Conservation (phyloP, 2,797 vertebrate species). For the Lithobates sylvaticus region DNA sequence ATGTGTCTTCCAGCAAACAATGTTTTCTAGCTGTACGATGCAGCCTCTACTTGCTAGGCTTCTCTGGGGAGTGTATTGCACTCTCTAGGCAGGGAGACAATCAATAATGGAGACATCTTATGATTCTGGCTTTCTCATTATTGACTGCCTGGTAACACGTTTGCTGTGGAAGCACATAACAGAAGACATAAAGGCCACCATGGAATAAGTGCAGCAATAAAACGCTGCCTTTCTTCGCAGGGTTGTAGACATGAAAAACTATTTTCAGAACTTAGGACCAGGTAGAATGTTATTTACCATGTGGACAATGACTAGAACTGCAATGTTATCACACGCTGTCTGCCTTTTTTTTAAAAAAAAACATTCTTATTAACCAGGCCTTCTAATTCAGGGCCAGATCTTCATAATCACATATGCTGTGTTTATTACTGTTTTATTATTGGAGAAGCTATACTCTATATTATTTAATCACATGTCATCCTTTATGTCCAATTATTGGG, state of each 20-base stretch:
- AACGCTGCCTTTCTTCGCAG: neutral
- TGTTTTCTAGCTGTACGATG: neutral
- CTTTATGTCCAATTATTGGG: too few species aligned
- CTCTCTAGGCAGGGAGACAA: constrained; percentile 2
- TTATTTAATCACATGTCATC: too few species aligned
- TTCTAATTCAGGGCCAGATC: too few species aligned
- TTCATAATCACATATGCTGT: too few species aligned
- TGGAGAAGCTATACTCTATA: too few species aligned
- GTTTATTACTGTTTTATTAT: too few species aligned
- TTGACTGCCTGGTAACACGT: constrained; percentile 42
- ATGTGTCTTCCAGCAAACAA: neutral
- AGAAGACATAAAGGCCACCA: constrained; percentile 22
- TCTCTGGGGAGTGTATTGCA: constrained; percentile 33
- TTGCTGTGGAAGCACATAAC: constrained; percentile 32
- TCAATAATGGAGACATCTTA: constrained; percentile 48
- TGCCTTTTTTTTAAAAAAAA: too few species aligned
- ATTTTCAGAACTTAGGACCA: neutral
- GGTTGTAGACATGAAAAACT: constrained; percentile 8
- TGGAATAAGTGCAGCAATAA: constrained; percentile 20
- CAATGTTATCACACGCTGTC: too few species aligned
- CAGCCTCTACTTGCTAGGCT: neutral
- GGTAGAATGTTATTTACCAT: too few species aligned
- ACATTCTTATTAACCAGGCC: too few species aligned
- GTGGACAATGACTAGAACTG: too few species aligned
- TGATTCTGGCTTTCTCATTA: constrained; percentile 46